Conservation (phyloP, 1,140 invertebrate genomes). For the Eumeta japonica region DNA sequence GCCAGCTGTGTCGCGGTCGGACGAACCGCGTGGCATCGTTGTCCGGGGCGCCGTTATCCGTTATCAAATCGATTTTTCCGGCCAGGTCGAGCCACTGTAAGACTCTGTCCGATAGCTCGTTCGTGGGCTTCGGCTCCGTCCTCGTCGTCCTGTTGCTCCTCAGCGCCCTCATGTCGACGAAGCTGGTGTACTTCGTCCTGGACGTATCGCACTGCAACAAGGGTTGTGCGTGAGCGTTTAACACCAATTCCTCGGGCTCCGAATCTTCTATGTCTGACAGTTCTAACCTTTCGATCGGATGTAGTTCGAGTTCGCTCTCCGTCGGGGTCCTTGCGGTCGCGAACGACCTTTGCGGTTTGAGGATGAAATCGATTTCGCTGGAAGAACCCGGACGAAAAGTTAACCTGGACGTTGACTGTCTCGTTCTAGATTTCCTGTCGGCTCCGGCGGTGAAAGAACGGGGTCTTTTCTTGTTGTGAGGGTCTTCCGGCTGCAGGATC, state of each 20-base stretch:
- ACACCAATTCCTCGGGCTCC: constrained; percentile 26
- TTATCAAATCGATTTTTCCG: constrained; percentile 39
- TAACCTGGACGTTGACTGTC: no score
- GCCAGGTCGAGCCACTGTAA: constrained; percentile 63
- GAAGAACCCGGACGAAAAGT: no score
- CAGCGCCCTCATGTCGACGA: constrained; percentile 30
- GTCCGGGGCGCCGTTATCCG: constrained; percentile 18
- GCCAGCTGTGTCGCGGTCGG: constrained; percentile 47
- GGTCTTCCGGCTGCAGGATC: constrained; percentile 66
- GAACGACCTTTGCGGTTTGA: constrained; percentile 22
- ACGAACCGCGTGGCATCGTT: constrained; percentile 21
- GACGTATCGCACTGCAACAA: constrained; percentile 19
- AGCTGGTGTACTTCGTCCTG: constrained; percentile 13
- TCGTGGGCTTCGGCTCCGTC: constrained; percentile 31
- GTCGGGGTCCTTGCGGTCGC: not conserved
- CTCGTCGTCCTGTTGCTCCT: constrained; percentile 35
- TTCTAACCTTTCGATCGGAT: constrained; percentile 29
- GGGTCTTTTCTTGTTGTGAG: constrained; percentile 36
- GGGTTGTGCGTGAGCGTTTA: constrained; percentile 27
- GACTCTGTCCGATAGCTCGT: constrained; percentile 59
- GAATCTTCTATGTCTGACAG: constrained; percentile 26
- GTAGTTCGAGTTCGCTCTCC: constrained; percentile 2
- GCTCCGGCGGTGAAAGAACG: constrained; percentile 27
- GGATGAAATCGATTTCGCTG: constrained; percentile 25
- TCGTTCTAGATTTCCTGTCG: constrained; percentile 12